phyloP scores from a whole-genome alignment of 2,888 invertebrate species.

The Rhopalosiphum nymphaeae region DNA sequence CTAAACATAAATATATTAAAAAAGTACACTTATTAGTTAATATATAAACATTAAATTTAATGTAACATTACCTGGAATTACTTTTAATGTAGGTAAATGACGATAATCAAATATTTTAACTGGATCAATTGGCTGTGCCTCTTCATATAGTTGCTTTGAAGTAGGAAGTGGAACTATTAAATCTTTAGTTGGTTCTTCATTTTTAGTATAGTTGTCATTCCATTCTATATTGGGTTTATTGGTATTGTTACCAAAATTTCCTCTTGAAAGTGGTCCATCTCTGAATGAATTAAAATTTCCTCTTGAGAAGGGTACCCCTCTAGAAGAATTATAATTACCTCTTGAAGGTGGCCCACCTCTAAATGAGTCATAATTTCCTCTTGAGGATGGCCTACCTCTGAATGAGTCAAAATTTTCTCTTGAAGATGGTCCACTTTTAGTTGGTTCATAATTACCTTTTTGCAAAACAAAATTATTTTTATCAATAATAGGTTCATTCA shows the following conservation, averaged over 20 bases:
- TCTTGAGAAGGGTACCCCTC: not conserved
- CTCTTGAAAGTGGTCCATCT: not conserved
- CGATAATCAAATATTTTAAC: conserved; percentile 63
- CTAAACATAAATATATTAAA: conserved; percentile 6
- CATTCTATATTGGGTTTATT: conserved; percentile 42
- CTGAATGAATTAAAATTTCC: not conserved
- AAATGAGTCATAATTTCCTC: conserved; percentile 41
- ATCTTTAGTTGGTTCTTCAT: conserved; percentile 16
- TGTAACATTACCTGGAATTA: conserved; percentile 58
- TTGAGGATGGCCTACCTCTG: not conserved
- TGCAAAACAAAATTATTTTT: conserved; percentile 27
- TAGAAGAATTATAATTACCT: conserved; percentile 32
- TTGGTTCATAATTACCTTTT: conserved; percentile 35
- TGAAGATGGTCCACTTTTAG: not conserved
- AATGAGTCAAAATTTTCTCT: conserved; percentile 42
- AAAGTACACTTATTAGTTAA: not conserved
- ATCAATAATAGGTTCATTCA: not conserved
- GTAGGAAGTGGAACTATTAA: conserved; percentile 3
- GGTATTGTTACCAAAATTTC: conserved; percentile 29
- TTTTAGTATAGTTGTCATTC: conserved; percentile 9
- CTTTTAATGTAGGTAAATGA: conserved; percentile 58
- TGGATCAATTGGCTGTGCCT: conserved; percentile 51
- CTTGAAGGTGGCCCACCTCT: not conserved
- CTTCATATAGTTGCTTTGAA: not conserved
- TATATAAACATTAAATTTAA: not conserved